Conservation (phyloP, 2,888 invertebrate genomes). For the Taenaris catops region DNA sequence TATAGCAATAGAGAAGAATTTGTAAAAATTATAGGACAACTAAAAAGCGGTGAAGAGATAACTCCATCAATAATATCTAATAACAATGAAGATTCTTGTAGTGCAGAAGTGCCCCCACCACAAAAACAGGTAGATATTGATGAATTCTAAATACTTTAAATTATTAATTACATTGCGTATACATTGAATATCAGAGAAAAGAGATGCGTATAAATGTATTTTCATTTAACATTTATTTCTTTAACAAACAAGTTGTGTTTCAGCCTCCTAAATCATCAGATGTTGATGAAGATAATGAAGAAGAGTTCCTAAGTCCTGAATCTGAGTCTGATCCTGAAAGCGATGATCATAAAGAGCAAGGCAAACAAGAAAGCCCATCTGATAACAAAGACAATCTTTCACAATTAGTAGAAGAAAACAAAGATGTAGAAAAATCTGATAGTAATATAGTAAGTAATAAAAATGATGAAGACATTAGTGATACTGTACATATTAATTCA, state of each 20-base stretch:
- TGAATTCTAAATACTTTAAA: too few relatives aligned
- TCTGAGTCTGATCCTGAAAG: constrained; percentile 64
- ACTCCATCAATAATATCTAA: constrained; percentile 55
- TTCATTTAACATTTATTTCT: background rate
- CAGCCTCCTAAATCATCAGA: constrained; percentile 44
- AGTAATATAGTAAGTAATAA: constrained; percentile 29
- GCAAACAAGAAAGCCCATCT: constrained; percentile 16
- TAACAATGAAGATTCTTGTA: constrained; percentile 65
- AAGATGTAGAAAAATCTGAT: constrained; percentile 18
- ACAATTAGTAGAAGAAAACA: constrained; percentile 17
- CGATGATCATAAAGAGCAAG: constrained; percentile 34
- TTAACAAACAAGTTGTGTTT: constrained; percentile 14
- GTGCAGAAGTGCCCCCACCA: constrained; percentile 41
- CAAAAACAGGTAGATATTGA: constrained; percentile 16
- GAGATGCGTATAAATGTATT: background rate
- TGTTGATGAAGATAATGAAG: constrained; percentile 64
- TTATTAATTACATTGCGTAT: too few relatives aligned
- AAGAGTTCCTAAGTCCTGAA: constrained; percentile 71
- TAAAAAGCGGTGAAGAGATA: constrained; percentile 85
- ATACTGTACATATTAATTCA: constrained; percentile 15
- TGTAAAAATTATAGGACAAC: constrained; percentile 86
- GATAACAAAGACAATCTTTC: constrained; percentile 21
- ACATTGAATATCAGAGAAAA: too few relatives aligned
- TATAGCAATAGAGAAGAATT: constrained; percentile 89
- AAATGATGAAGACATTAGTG: constrained; percentile 29